Evolutionary conservation across 2,797 vertebrate species (phyloP), one percentile per base, ranked within the genome.

Genomic region (Pangasius mekongensis): DNA sequence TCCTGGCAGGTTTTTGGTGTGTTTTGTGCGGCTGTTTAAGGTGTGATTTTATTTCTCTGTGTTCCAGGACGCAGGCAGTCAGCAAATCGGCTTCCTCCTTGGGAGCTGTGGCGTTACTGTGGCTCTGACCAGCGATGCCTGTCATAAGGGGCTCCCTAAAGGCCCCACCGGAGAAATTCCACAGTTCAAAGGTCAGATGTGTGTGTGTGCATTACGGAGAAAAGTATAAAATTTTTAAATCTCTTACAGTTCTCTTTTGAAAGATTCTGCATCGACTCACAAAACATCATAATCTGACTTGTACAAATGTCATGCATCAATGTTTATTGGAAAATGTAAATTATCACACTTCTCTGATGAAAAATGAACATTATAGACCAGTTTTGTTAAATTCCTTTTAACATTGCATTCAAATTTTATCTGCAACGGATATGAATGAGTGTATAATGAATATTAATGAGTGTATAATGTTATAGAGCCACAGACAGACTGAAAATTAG

Each of bases 71-170:
- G 98, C 99, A 4, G 98, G 98, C 94, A 99, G 98, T 91, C 99
- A 99, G 94, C 99, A 99, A 95, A 99, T 99, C 4, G 99, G 99
- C 58, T 99, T 99, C 96, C 96, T 99, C 88, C 94, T 99, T 91
- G 99, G 99, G 91, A 99, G 98, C 95, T 99, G 99, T 92, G 98
- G 99, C 1, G 99, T 99, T 86, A 99, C 99, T 14, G 98, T 99
- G 94, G 99, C 98, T 92, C 96, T 99, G 96, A 99, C 99, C 88
- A 99, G 98, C 0, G 99, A 99, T 0, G 99, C 98, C 87, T 99
- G 99, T 92, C 98, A 99, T 92, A 99, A 99, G 95, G 99, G 99
- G 86, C 96, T 99, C 80, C 99, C 99, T 4, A 99, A 99, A 94
- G 98, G 98, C 89, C 96, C 98, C 3, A 99, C 99, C 0, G 99